Evolutionary conservation across 2,888 invertebrate species (phyloP).

Genomic region (Alloplasta piceator): DNA sequence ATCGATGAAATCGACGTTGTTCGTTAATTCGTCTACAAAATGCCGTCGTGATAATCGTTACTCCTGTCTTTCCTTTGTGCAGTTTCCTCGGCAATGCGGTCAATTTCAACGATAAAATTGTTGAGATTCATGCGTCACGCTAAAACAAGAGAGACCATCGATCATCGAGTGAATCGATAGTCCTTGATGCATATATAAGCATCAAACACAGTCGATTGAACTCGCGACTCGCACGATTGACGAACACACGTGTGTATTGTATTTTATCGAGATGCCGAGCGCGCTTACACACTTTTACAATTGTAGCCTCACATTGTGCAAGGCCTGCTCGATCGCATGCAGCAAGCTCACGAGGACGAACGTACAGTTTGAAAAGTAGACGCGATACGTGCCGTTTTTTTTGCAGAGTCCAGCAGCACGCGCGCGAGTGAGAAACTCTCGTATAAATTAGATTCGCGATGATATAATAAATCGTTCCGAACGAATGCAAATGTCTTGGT

Average conservation of each 20-base stretch:
- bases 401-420: slow-evolving; percentile 15
- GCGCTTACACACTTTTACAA: neutral
- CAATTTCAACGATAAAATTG: slow-evolving; percentile 59
- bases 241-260: slow-evolving; percentile 36
- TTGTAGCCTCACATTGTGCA: slow-evolving; percentile 47
- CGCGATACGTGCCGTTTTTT: slow-evolving; percentile 30
- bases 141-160: slow-evolving; percentile 55
- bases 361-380: slow-evolving; percentile 30
- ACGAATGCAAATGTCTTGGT: slow-evolving; percentile 74
- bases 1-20: neutral
- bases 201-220: slow-evolving; percentile 59
- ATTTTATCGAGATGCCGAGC: neutral
- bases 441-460: slow-evolving; percentile 75
- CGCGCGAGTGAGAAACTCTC: slow-evolving; percentile 46
- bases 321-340: slow-evolving; percentile 37
- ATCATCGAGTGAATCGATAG: slow-evolving; percentile 61
- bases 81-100: slow-evolving; percentile 41
- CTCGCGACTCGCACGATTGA: slow-evolving; percentile 48
- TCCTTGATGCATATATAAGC: slow-evolving; percentile 56
- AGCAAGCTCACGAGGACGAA: slow-evolving; percentile 48
- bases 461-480: slow-evolving; percentile 76
- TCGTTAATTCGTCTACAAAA: slow-evolving; percentile 17
- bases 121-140: slow-evolving; percentile 53
- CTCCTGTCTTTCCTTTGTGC: neutral
- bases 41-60: slow-evolving; percentile 27